Percentiles rank a stretch among this genome's conserved stretches.
These are phyloP conservation scores for Empidonax traillii DNA, from an alignment of 2,113 vertebrate species.

Conservation along the genomic window DNA sequence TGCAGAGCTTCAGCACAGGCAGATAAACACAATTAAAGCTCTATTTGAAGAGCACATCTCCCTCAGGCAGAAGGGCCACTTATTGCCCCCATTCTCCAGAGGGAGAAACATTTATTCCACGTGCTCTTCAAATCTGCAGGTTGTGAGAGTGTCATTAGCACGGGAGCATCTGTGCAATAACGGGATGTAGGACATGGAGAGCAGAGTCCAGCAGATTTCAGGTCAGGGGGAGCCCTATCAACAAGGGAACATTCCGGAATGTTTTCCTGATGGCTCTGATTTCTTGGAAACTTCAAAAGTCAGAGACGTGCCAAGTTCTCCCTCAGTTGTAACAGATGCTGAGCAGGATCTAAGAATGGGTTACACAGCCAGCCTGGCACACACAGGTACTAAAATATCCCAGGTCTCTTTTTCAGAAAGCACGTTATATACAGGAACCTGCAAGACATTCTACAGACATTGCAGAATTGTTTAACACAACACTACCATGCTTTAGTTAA, in stretches of 20 bases:
- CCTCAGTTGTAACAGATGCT: not conserved
- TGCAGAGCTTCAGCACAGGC: not conserved
- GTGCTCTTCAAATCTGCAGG: not conserved
- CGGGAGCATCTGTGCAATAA: not conserved
- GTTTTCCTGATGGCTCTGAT: not conserved
- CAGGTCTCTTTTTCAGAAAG: not conserved
- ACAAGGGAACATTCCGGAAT: not conserved
- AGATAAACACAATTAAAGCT: not conserved
- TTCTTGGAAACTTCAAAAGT: not conserved
- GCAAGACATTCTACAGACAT: not conserved
- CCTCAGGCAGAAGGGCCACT: constrained; percentile 24
- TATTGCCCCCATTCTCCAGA: not conserved
- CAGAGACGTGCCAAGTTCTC: not conserved
- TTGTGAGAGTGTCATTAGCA: not conserved
- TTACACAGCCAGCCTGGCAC: not conserved
- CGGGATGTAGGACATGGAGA: not conserved
- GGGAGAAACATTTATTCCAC: not conserved
- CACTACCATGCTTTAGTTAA: not conserved
- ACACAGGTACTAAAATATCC: not conserved
- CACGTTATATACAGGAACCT: not conserved
- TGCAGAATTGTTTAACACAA: not conserved
- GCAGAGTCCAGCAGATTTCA: not conserved
- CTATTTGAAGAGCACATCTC: not conserved
- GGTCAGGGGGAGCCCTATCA: not conserved
- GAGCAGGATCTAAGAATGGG: not conserved